These are phyloP conservation scores for Dolomedes plantarius DNA, from an alignment of 2,888 invertebrate genomes.

Conservation along the genomic window DNA sequence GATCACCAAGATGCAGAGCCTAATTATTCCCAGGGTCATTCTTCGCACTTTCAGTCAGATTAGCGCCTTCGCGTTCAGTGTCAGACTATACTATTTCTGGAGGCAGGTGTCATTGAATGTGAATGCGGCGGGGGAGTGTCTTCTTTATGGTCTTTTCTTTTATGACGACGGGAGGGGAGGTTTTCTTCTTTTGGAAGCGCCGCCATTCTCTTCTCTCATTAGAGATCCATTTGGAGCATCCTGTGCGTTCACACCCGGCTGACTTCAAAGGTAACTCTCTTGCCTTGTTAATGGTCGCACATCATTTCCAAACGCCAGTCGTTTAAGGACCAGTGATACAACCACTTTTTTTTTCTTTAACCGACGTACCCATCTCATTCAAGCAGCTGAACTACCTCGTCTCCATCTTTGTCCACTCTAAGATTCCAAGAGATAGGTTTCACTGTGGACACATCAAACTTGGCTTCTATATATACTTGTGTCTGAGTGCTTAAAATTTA, in stretches of 20 bases:
- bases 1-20: too few species aligned
- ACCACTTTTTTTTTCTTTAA: slow-evolving; percentile 15
- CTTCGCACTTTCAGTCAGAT: too few species aligned
- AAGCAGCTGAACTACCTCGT: background rate
- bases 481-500: too few species aligned
- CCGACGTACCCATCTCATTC: too few species aligned
- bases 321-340: slow-evolving; percentile 2
- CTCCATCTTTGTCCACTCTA: background rate
- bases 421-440: too few species aligned
- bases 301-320: slow-evolving; percentile 28
- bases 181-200: slow-evolving; percentile 9
- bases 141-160: slow-evolving; percentile 21
- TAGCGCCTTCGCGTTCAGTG: too few species aligned
- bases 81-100: too few species aligned
- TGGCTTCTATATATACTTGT: too few species aligned
- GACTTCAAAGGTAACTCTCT: slow-evolving; percentile 48
- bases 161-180: too few species aligned
- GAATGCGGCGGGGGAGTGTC: background rate
- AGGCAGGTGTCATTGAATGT: background rate
- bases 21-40: too few species aligned
- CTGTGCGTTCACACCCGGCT: slow-evolving; percentile 59
- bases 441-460: too few species aligned
- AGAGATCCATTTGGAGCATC: slow-evolving; percentile 51
- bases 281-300: slow-evolving; percentile 47
- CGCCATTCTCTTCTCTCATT: slow-evolving; percentile 42